These are phyloP conservation scores for Erynnis tages DNA, from an alignment of 2,888 invertebrate genomes.

Conservation along the genomic window DNA sequence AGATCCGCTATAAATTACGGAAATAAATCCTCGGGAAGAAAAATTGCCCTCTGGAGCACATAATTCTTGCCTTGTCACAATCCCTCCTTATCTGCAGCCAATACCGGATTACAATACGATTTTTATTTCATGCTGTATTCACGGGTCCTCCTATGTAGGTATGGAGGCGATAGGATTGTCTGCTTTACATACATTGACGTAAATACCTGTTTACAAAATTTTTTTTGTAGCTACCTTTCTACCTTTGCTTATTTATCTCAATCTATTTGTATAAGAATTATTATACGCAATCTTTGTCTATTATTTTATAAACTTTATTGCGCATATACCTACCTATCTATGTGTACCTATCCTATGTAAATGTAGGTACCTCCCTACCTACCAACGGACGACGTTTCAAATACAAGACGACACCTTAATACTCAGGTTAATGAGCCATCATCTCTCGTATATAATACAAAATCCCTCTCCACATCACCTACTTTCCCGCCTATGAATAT, in stretches of 20 bases:
- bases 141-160: slow-evolving; percentile 44
- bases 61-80: slow-evolving; percentile 82
- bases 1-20: slow-evolving; percentile 80
- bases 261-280: no score
- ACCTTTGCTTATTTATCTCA: no score
- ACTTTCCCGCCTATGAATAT: slow-evolving; percentile 31
- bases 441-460: neutral
- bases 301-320: no score
- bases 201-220: neutral
- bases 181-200: neutral
- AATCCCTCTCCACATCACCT: slow-evolving; percentile 26
- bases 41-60: slow-evolving; percentile 82
- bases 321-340: no score
- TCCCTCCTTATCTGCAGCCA: slow-evolving; percentile 80
- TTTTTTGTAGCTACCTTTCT: neutral
- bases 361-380: no score
- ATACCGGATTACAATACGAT: slow-evolving; percentile 82
- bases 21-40: slow-evolving; percentile 81
- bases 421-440: no score
- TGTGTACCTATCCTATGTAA: no score
- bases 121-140: slow-evolving; percentile 78
- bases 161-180: slow-evolving; percentile 4
- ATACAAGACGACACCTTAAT: no score
- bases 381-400: no score
- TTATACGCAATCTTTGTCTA: no score